These are phyloP conservation scores for Ochotona curzoniae DNA, from an alignment of 2,113 vertebrate species.

Conservation along the genomic window DNA sequence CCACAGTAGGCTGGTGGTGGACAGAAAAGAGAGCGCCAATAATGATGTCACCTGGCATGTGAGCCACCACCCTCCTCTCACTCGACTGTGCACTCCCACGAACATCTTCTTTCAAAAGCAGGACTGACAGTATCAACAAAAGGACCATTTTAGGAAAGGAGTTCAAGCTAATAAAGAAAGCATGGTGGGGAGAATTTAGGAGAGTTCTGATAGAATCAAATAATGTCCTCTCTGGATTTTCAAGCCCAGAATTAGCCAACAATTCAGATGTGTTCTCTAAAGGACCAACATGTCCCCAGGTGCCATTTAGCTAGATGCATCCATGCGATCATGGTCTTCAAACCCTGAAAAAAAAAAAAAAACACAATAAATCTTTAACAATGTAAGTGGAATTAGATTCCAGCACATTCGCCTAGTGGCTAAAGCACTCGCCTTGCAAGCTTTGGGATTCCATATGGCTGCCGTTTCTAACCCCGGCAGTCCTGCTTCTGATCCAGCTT, in stretches of 20 bases:
- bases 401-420: too few relatives aligned
- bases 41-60: slow-evolving; percentile 96
- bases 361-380: slow-evolving; percentile 28
- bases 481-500: too few relatives aligned
- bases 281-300: slow-evolving; percentile 68
- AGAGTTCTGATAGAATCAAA: slow-evolving; percentile 61
- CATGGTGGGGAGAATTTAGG: slow-evolving; percentile 80
- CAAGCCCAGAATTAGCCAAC: slow-evolving; percentile 62
- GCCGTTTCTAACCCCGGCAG: too few relatives aligned
- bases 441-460: too few relatives aligned
- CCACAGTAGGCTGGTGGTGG: slow-evolving; percentile 97
- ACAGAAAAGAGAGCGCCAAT: slow-evolving; percentile 98
- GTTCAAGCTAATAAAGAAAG: slow-evolving; percentile 86
- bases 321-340: slow-evolving; percentile 81
- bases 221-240: slow-evolving; percentile 65
- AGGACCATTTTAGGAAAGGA: slow-evolving; percentile 90
- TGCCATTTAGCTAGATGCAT: slow-evolving; percentile 70
- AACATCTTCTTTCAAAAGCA: slow-evolving; percentile 87
- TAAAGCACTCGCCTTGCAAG: too few relatives aligned
- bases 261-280: slow-evolving; percentile 78
- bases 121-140: slow-evolving; percentile 87
- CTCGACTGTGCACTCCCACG: slow-evolving; percentile 90
- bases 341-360: slow-evolving; percentile 82
- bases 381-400: not conserved
- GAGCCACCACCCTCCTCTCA: slow-evolving; percentile 96